A percentile compares a stretch with the other conserved stretches of the same genome.
These are phyloP conservation scores for Dendroctonus valens DNA, from an alignment of 1,140 invertebrate genomes.

Conservation along the genomic window DNA sequence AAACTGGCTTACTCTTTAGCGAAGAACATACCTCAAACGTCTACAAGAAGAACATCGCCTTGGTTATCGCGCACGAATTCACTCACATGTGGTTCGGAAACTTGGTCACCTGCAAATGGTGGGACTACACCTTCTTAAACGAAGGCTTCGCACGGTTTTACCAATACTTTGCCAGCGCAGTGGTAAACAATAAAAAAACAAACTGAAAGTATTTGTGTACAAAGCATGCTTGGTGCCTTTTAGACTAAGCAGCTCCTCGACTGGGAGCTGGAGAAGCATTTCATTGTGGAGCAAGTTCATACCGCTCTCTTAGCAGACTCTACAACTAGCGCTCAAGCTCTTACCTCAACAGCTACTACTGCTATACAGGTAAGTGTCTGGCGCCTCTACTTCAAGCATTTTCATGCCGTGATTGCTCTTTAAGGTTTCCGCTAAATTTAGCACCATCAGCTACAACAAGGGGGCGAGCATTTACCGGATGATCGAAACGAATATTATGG, in stretches of 20 bases:
- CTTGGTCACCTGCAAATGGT: conserved; percentile 87
- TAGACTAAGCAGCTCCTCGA: conserved; percentile 23
- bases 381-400: background rate
- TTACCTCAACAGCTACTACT: conserved; percentile 44
- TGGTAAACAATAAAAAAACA: conserved; percentile 5
- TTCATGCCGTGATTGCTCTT: background rate
- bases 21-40: conserved; percentile 62
- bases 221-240: conserved; percentile 1
- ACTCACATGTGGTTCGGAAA: conserved; percentile 93
- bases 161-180: conserved; percentile 25
- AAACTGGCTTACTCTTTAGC: conserved; percentile 78
- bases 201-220: background rate
- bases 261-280: conserved; percentile 44
- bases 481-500: conserved; percentile 67
- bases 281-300: conserved; percentile 54
- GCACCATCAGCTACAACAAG: conserved; percentile 62
- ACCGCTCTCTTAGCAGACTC: conserved; percentile 44
- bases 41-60: conserved; percentile 75
- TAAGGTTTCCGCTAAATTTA: conserved; percentile 56
- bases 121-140: conserved; percentile 90
- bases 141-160: conserved; percentile 75
- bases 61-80: conserved; percentile 85
- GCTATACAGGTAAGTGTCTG: conserved; percentile 25
- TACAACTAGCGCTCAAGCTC: conserved; percentile 35
- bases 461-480: conserved; percentile 70